Conservation (phyloP, 2,113 vertebrate genomes). For the Puma concolor region DNA sequence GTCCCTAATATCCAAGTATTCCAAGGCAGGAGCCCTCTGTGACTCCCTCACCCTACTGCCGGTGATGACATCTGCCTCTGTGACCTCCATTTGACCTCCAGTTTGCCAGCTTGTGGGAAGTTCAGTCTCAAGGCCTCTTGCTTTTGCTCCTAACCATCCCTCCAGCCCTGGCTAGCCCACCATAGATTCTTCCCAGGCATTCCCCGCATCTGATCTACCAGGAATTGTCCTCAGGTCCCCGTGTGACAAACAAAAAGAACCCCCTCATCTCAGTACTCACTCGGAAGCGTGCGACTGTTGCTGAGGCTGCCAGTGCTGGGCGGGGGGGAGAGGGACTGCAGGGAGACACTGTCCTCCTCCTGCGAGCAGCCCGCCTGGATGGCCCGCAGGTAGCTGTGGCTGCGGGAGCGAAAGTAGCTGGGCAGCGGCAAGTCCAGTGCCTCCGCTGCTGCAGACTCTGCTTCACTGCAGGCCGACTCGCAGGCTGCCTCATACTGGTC, state of each 20-base stretch:
- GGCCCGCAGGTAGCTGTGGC: slow-evolving; percentile 99
- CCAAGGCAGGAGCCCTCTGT: not conserved
- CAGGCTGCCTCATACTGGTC: slow-evolving; percentile 94
- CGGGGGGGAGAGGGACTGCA: slow-evolving; percentile 95
- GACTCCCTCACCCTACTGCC: not conserved
- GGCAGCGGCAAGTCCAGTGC: slow-evolving; percentile 95
- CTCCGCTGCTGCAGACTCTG: slow-evolving; percentile 91
- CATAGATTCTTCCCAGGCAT: not conserved
- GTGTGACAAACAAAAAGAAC: not conserved
- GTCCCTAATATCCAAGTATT: not conserved
- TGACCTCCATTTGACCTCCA: not conserved
- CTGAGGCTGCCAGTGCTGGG: slow-evolving; percentile 91
- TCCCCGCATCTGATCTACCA: not conserved
- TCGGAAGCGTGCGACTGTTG: slow-evolving; percentile 93
- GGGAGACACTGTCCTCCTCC: slow-evolving; percentile 95
- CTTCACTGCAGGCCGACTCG: slow-evolving; percentile 94
- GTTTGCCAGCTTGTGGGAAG: not conserved
- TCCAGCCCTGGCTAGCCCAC: not conserved
- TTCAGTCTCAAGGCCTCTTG: not conserved
- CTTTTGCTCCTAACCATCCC: not conserved
- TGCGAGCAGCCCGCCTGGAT: slow-evolving; percentile 99
- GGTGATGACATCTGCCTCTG: not conserved
- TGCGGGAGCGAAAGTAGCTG: slow-evolving; percentile 97
- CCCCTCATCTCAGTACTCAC: slow-evolving; percentile 86
- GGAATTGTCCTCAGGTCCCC: not conserved